Percentiles rank a stretch among this genome's conserved stretches.
Conservation (phyloP, 2,888 invertebrate species). For the Trichopoda pennipes region DNA sequence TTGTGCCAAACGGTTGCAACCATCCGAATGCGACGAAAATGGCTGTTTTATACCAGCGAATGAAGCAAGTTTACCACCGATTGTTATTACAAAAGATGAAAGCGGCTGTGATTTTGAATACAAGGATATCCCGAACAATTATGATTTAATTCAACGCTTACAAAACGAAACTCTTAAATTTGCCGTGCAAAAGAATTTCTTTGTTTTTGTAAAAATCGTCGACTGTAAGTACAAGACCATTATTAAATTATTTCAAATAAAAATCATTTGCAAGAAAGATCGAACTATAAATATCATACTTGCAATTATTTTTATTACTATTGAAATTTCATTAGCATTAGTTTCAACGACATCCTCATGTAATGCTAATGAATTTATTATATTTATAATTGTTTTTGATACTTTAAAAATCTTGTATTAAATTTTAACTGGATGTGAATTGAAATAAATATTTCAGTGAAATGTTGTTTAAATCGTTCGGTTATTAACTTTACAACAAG, state of each 20-base stretch:
- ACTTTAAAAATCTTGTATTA: no score
- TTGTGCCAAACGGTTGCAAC: slow-evolving; percentile 74
- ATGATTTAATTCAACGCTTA: slow-evolving; percentile 83
- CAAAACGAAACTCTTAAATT: slow-evolving; percentile 86
- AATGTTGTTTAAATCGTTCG: slow-evolving; percentile 87
- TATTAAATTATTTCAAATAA: background rate
- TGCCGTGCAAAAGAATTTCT: slow-evolving; percentile 88
- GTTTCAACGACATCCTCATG: no score
- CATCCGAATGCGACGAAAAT: slow-evolving; percentile 74
- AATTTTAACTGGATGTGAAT: slow-evolving; percentile 9
- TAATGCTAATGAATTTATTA: no score
- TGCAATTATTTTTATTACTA: no score
- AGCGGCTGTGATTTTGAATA: slow-evolving; percentile 76
- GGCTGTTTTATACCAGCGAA: slow-evolving; percentile 79
- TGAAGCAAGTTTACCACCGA: slow-evolving; percentile 83
- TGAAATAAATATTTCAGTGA: slow-evolving; percentile 82
- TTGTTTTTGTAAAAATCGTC: slow-evolving; percentile 87
- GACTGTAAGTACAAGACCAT: slow-evolving; percentile 84
- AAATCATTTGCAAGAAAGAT: background rate
- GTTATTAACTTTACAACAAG: slow-evolving; percentile 90
- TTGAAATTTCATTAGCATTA: no score
- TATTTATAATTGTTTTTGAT: no score
- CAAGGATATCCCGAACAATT: slow-evolving; percentile 81
- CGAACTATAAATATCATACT: no score
- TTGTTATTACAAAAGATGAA: slow-evolving; percentile 73